Conservation (phyloP, 1,140 invertebrate species). For the Globodera ellingtonae region DNA sequence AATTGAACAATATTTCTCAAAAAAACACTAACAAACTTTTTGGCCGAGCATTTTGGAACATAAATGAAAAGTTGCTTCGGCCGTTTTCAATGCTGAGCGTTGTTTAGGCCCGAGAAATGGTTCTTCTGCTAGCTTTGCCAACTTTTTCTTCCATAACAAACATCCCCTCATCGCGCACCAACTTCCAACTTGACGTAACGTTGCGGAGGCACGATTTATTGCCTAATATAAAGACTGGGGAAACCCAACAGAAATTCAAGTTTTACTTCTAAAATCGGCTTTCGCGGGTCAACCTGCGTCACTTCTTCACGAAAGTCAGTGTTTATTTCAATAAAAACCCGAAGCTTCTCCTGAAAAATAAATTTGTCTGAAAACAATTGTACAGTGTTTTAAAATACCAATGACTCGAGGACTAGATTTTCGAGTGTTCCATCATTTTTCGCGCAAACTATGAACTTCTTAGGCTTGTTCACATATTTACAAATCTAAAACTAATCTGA, state of each 20-base stretch:
- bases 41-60: conserved; percentile 39
- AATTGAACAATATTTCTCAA: conserved; percentile 16
- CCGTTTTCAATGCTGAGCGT: conserved; percentile 38
- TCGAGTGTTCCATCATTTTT: conserved; percentile 28
- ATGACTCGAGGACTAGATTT: conserved; percentile 14
- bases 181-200: conserved; percentile 49
- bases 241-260: neutral
- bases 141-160: conserved; percentile 49
- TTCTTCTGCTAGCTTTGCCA: conserved; percentile 45
- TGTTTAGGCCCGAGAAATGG: conserved; percentile 41
- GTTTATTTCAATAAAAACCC: conserved; percentile 19
- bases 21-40: neutral
- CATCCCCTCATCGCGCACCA: conserved; percentile 56
- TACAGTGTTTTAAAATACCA: conserved; percentile 30
- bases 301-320: conserved; percentile 20
- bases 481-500: conserved; percentile 46
- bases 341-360: conserved; percentile 29
- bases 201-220: conserved; percentile 37
- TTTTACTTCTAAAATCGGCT: conserved; percentile 38
- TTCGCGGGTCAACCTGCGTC: conserved; percentile 49
- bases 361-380: neutral
- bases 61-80: conserved; percentile 38
- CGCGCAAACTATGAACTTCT: conserved; percentile 34
- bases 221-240: conserved; percentile 5
- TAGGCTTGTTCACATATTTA: conserved; percentile 60